Percentiles rank a stretch among this genome's conserved stretches.
phyloP scores from a whole-genome alignment of 2,888 invertebrate species.

The Gari tellinella region DNA sequence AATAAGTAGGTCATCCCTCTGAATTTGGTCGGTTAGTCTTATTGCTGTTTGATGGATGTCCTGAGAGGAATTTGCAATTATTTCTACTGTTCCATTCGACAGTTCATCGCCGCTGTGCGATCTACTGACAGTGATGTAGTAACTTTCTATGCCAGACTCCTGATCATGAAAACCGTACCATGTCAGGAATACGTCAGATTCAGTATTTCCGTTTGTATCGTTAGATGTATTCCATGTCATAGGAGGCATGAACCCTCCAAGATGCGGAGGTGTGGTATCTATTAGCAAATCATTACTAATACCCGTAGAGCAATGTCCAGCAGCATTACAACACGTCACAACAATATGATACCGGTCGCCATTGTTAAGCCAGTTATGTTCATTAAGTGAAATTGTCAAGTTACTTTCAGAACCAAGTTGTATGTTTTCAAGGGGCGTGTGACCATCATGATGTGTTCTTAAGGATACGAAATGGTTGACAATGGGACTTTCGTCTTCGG shows the following conservation, averaged over 20 bases:
- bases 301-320: slow-evolving; percentile 56
- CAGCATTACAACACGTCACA: slow-evolving; percentile 62
- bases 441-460: slow-evolving; percentile 50
- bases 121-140: slow-evolving; percentile 43
- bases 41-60: slow-evolving; percentile 15
- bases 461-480: slow-evolving; percentile 39
- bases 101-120: slow-evolving; percentile 53
- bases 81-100: slow-evolving; percentile 23
- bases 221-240: slow-evolving; percentile 40
- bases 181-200: slow-evolving; percentile 27
- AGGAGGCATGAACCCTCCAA: slow-evolving; percentile 63
- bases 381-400: slow-evolving; percentile 33
- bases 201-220: not conserved
- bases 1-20: slow-evolving; percentile 38
- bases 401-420: slow-evolving; percentile 38
- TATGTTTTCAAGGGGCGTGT: slow-evolving; percentile 46
- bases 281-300: slow-evolving; percentile 48
- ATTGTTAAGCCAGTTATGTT: slow-evolving; percentile 37
- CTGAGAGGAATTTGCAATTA: not conserved
- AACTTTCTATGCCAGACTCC: slow-evolving; percentile 56
- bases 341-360: slow-evolving; percentile 55
- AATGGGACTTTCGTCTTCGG: slow-evolving; percentile 56
- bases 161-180: slow-evolving; percentile 66
- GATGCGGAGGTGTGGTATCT: slow-evolving; percentile 67
- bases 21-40: slow-evolving; percentile 1